Percentiles rank a stretch among this genome's conserved stretches.
phyloP scores from a whole-genome alignment of 1,140 invertebrate genomes.

The Andricus grossulariae region DNA sequence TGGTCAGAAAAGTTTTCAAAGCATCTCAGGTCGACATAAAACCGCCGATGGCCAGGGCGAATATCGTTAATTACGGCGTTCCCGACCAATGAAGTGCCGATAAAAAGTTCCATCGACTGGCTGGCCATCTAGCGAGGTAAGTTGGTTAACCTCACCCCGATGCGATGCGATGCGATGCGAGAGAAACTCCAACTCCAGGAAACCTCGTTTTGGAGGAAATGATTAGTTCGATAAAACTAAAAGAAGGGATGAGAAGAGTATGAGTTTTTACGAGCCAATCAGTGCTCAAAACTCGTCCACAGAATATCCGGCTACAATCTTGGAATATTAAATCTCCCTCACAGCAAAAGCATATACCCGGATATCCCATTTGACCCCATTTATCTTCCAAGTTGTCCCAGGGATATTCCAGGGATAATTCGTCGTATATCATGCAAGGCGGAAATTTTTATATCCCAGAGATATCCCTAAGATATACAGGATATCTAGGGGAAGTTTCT shows the following conservation, averaged over 20 bases:
- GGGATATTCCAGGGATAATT: no score
- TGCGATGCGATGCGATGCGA: neutral
- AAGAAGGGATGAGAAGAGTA: neutral
- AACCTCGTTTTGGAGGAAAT: slow-evolving; percentile 17
- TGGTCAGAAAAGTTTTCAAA: slow-evolving; percentile 28
- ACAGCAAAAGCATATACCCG: no score
- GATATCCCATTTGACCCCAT: no score
- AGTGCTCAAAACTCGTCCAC: neutral
- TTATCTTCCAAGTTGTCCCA: no score
- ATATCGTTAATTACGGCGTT: slow-evolving; percentile 55
- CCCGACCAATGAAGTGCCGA: slow-evolving; percentile 50
- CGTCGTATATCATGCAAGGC: no score
- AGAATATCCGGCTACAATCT: no score
- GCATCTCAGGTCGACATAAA: slow-evolving; percentile 32
- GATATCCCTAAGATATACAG: no score
- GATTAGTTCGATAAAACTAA: slow-evolving; percentile 24
- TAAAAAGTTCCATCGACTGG: slow-evolving; percentile 54
- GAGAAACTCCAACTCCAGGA: slow-evolving; percentile 13
- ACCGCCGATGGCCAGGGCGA: slow-evolving; percentile 37
- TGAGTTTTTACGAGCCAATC: neutral
- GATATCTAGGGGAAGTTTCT: no score
- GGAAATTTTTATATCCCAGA: no score
- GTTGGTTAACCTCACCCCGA: neutral
- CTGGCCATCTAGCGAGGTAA: slow-evolving; percentile 15
- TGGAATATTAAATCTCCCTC: no score